Conservation (phyloP, 2,888 invertebrate species). For the Andrena fulva region DNA sequence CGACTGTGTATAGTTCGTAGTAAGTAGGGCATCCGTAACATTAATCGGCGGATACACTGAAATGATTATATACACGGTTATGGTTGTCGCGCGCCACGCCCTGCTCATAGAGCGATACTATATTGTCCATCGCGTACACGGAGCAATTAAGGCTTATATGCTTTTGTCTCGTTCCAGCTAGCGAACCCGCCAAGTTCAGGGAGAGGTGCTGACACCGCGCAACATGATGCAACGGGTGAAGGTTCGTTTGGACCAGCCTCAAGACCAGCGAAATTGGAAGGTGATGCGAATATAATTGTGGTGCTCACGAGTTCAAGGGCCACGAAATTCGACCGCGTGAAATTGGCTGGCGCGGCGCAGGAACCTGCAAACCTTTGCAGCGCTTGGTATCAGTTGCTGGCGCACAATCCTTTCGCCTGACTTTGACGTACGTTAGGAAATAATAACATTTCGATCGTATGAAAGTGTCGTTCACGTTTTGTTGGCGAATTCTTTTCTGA, state of each 20-base stretch:
- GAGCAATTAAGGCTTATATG: conserved; percentile 68
- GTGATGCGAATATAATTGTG: conserved; percentile 34
- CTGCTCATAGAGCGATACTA: conserved; percentile 62
- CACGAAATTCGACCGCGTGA: neutral
- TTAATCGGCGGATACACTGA: conserved; percentile 41
- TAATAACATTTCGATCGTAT: too few species aligned
- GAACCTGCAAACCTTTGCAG: neutral
- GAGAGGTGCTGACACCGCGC: conserved; percentile 34
- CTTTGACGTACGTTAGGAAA: too few species aligned
- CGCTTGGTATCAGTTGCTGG: neutral
- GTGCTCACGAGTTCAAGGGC: neutral
- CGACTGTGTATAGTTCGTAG: conserved; percentile 10
- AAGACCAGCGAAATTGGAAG: conserved; percentile 22
- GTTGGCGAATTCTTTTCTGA: too few species aligned
- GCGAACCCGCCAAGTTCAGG: conserved; percentile 55
- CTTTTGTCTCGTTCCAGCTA: conserved; percentile 65
- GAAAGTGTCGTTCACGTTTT: too few species aligned
- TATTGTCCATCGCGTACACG: conserved; percentile 59
- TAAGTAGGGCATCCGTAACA: conserved; percentile 53
- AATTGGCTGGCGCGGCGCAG: neutral
- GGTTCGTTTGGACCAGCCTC: conserved; percentile 32
- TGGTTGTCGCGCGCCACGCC: conserved; percentile 39
- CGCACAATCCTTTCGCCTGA: neutral
- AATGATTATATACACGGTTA: conserved; percentile 51
- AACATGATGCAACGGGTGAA: conserved; percentile 24